A percentile compares a stretch with the other conserved stretches of the same genome.
Evolutionary conservation across 2,113 vertebrate species (phyloP).

Genomic region (Tretioscincus oriximinensis): DNA sequence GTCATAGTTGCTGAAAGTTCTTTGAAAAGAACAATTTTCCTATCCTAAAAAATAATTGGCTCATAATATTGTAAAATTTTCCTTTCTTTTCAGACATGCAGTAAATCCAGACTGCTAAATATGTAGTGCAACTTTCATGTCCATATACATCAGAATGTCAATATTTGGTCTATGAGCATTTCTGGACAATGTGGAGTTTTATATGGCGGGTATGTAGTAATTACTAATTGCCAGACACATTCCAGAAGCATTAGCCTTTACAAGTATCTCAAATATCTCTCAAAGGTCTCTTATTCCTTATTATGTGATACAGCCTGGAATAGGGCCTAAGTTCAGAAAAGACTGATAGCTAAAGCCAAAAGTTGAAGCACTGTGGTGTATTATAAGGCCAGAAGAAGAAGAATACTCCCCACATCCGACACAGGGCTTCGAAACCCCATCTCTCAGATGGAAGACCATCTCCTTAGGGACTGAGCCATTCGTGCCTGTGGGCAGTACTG

Average conservation of each 20-base stretch:
- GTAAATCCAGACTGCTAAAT: constrained; percentile 13
- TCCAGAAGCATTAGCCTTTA: background rate
- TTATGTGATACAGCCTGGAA: too few relatives aligned
- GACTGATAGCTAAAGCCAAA: constrained; percentile 53
- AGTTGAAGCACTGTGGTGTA: constrained; percentile 47
- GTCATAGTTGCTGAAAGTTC: background rate
- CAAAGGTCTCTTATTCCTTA: too few relatives aligned
- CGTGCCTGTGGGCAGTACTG: too few relatives aligned
- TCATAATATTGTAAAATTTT: background rate
- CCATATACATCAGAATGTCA: background rate
- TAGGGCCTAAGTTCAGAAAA: constrained; percentile 48
- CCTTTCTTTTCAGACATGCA: background rate
- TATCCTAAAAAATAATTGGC: background rate
- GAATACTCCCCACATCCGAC: too few relatives aligned
- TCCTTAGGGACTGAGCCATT: too few relatives aligned
- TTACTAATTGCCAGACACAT: background rate
- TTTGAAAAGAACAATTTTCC: constrained; percentile 26
- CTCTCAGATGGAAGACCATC: too few relatives aligned
- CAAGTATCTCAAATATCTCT: background rate
- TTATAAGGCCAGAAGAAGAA: constrained; percentile 46
- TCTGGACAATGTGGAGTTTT: constrained; percentile 12
- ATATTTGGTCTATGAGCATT: constrained; percentile 17
- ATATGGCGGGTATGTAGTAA: background rate
- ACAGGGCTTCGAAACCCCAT: too few relatives aligned
- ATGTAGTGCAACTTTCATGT: background rate